Percentiles rank a stretch among this genome's conserved stretches.
These are phyloP conservation scores for Limanda limanda DNA, from an alignment of 2,113 vertebrate genomes.

Conservation along the genomic window DNA sequence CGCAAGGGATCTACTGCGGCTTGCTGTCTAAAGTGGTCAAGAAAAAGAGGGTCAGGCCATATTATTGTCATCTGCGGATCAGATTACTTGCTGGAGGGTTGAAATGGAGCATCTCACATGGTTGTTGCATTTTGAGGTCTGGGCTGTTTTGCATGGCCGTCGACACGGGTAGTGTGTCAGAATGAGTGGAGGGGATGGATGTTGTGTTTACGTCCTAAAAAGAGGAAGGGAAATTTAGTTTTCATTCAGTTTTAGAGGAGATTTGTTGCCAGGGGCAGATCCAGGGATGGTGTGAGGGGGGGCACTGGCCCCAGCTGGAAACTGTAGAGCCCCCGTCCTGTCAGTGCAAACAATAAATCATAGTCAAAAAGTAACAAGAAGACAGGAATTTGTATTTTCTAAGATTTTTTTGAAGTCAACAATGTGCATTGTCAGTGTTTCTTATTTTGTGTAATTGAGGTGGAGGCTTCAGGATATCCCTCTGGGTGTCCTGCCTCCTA, in stretches of 20 bases:
- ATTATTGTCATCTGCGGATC: slow-evolving; percentile 14
- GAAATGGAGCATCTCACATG: slow-evolving; percentile 21
- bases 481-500: too few relatives aligned
- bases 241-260: background rate
- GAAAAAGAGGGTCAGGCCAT: slow-evolving; percentile 2
- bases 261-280: background rate
- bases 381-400: too few relatives aligned
- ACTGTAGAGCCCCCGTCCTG: too few relatives aligned
- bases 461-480: too few relatives aligned
- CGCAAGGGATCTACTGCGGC: background rate
- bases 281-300: too few relatives aligned
- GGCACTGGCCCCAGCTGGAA: too few relatives aligned
- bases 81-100: slow-evolving; percentile 23
- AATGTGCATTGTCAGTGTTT: too few relatives aligned
- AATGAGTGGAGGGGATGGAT: background rate
- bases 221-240: background rate
- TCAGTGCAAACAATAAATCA: too few relatives aligned
- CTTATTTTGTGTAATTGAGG: too few relatives aligned
- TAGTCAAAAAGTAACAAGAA: too few relatives aligned
- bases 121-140: slow-evolving; percentile 13
- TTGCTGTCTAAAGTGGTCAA: slow-evolving; percentile 7
- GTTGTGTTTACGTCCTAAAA: background rate
- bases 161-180: background rate
- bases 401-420: too few relatives aligned
- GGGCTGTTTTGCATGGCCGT: slow-evolving; percentile 13